These are phyloP conservation scores for Zosterops hypoxanthus DNA, from an alignment of 2,113 vertebrate species.

Conservation along the genomic window DNA sequence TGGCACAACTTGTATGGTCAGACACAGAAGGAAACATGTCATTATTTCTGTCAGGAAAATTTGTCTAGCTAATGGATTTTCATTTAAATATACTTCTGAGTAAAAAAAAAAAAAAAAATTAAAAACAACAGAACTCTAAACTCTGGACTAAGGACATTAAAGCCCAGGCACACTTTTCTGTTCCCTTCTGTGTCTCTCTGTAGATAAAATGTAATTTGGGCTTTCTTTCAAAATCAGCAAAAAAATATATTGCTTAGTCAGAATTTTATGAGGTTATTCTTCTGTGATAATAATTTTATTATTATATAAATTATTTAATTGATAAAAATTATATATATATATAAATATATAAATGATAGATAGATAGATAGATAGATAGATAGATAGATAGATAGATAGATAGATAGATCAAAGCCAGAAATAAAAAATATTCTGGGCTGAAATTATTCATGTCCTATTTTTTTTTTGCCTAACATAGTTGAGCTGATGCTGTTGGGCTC, in stretches of 20 bases:
- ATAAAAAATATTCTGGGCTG: neutral
- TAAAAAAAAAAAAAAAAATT: neutral
- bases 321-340: neutral
- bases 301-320: neutral
- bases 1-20: neutral
- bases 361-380: too few species aligned
- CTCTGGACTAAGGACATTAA: neutral
- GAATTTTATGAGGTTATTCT: neutral
- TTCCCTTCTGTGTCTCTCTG: neutral
- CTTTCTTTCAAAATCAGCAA: neutral
- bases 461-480: neutral
- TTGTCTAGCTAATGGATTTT: slow-evolving; percentile 10
- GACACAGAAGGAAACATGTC: neutral
- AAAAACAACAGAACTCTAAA: neutral
- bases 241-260: neutral
- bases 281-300: neutral
- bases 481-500: neutral
- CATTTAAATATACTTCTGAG: neutral
- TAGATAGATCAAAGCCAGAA: neutral
- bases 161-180: neutral
- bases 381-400: too few species aligned
- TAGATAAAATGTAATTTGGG: neutral
- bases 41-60: slow-evolving; percentile 41
- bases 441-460: neutral
- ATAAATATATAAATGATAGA: neutral